Evolutionary conservation across 2,113 vertebrate species (phyloP).

Genomic region (Limanda limanda): DNA sequence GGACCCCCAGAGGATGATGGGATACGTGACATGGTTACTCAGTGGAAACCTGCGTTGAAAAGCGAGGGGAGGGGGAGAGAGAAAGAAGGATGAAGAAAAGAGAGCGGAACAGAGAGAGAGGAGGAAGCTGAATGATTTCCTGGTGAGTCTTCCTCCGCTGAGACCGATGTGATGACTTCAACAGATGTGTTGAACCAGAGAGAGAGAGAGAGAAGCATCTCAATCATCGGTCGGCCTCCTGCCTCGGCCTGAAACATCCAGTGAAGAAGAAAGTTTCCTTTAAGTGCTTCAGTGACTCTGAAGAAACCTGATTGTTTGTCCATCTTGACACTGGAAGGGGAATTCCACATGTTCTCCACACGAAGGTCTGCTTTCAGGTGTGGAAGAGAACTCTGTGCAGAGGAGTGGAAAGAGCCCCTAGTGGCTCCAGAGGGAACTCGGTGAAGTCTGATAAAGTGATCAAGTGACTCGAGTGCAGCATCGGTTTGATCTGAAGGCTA

Average conservation of each 20-base stretch:
- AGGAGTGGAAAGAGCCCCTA: background rate
- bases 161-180: slow-evolving; percentile 64
- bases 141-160: slow-evolving; percentile 46
- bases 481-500: background rate
- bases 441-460: slow-evolving; percentile 16
- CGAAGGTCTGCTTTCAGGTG: background rate
- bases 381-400: background rate
- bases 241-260: slow-evolving; percentile 4
- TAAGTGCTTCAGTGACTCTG: background rate
- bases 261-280: background rate
- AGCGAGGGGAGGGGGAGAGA: slow-evolving; percentile 13
- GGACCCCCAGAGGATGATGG: slow-evolving; percentile 36
- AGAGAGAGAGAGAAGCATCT: slow-evolving; percentile 11
- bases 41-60: slow-evolving; percentile 19
- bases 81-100: slow-evolving; percentile 22
- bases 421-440: slow-evolving; percentile 4
- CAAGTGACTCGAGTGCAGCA: background rate
- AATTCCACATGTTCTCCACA: background rate
- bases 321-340: background rate
- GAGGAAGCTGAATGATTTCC: slow-evolving; percentile 54
- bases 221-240: slow-evolving; percentile 1
- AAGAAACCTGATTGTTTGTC: slow-evolving; percentile 2
- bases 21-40: slow-evolving; percentile 23
- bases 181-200: slow-evolving; percentile 59
- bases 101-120: slow-evolving; percentile 21